These are phyloP conservation scores for Triplophysa siluroides DNA, from an alignment of 2,113 vertebrate genomes.

Conservation along the genomic window DNA sequence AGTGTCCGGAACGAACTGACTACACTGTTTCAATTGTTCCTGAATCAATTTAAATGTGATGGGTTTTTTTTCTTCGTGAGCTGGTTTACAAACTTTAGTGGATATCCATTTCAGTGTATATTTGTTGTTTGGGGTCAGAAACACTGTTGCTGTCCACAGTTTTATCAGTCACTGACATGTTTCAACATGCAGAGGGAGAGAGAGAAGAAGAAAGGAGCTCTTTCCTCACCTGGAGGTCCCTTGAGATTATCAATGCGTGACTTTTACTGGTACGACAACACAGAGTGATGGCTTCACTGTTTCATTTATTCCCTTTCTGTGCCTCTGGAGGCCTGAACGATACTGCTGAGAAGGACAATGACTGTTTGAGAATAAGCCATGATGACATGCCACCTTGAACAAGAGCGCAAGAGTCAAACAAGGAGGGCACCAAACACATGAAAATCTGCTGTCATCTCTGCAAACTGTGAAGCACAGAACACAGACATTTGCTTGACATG, in stretches of 20 bases:
- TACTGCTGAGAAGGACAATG: neutral
- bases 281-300: slow-evolving; percentile 9
- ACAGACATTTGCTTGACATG: no score
- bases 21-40: no score
- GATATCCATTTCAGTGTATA: neutral
- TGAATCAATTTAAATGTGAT: no score
- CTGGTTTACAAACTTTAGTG: neutral
- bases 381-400: slow-evolving; percentile 23
- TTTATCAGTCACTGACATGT: neutral
- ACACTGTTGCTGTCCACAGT: neutral
- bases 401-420: neutral
- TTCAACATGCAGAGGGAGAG: neutral
- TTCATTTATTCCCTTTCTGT: neutral
- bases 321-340: slow-evolving; percentile 5
- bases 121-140: slow-evolving; percentile 12
- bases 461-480: neutral
- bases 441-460: neutral
- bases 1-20: no score
- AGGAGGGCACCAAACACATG: neutral
- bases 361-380: neutral
- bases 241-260: slow-evolving; percentile 18
- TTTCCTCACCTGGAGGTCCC: neutral
- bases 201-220: neutral
- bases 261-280: slow-evolving; percentile 11
- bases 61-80: neutral